Conservation (phyloP, 2,797 vertebrate species). For the Coregonus ussuriensis region DNA sequence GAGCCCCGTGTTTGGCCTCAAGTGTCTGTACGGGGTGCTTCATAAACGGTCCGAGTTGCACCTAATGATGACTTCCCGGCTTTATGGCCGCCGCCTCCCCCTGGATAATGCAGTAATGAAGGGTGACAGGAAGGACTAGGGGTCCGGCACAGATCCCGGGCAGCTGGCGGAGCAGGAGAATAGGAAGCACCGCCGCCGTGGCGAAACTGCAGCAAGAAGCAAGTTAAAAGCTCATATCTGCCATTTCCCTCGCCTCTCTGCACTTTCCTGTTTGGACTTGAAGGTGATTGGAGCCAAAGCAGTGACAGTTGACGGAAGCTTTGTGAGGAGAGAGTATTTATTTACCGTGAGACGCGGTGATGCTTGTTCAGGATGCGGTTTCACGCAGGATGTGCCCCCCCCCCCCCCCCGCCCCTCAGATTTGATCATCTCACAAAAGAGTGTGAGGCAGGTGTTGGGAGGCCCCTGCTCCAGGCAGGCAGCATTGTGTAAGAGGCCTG, state of each 20-base stretch:
- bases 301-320: constrained; percentile 97
- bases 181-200: constrained; percentile 82
- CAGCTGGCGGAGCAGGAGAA: constrained; percentile 83
- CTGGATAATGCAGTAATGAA: constrained; percentile 81
- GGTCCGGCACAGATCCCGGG: constrained; percentile 85
- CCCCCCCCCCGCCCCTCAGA: constrained; percentile 66
- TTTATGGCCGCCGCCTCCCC: constrained; percentile 62
- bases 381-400: constrained; percentile 94
- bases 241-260: constrained; percentile 91
- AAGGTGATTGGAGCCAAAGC: constrained; percentile 95
- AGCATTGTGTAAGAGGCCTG: constrained; percentile 61
- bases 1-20: constrained; percentile 19
- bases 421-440: constrained; percentile 84
- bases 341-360: constrained; percentile 95
- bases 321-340: constrained; percentile 95
- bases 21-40: constrained; percentile 39
- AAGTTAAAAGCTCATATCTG: constrained; percentile 96
- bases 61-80: constrained; percentile 68
- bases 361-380: constrained; percentile 99
- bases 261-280: constrained; percentile 99
- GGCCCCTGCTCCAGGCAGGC: constrained; percentile 56
- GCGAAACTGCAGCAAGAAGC: constrained; percentile 90
- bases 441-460: constrained; percentile 56
- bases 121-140: constrained; percentile 92
- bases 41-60: constrained; percentile 46